A percentile compares a stretch with the other conserved stretches of the same genome.
Evolutionary conservation across 1,140 invertebrate species (phyloP).

Genomic region (Drosophila nikananu): DNA sequence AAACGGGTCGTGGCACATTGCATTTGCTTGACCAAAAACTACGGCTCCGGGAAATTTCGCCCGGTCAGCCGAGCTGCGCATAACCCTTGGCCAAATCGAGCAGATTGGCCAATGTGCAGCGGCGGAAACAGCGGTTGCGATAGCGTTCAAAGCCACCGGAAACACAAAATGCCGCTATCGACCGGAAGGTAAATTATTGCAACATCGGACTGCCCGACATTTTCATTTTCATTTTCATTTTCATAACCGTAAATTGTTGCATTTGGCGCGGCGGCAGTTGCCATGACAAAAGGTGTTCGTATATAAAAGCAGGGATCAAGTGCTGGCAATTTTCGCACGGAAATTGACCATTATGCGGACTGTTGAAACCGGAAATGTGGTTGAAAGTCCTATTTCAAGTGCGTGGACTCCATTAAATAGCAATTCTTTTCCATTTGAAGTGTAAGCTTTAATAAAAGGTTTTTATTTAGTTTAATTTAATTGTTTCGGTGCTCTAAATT

Average conservation of each 20-base stretch:
- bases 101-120: conserved; percentile 57
- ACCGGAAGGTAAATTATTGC: conserved; percentile 83
- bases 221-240: conserved; percentile 67
- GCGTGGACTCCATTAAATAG: background rate
- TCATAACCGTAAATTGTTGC: conserved; percentile 73
- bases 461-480: background rate
- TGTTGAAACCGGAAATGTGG: conserved; percentile 30
- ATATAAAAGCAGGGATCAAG: conserved; percentile 12
- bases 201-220: conserved; percentile 62
- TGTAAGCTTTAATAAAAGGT: no score
- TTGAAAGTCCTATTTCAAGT: conserved; percentile 4
- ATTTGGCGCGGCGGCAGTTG: conserved; percentile 2
- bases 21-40: conserved; percentile 50
- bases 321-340: conserved; percentile 17
- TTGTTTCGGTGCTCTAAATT: background rate
- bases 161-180: conserved; percentile 78
- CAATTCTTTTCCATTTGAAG: background rate
- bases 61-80: conserved; percentile 25
- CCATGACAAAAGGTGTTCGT: conserved; percentile 32
- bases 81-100: conserved; percentile 38
- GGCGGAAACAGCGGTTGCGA: conserved; percentile 63
- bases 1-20: conserved; percentile 63
- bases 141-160: conserved; percentile 60
- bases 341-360: conserved; percentile 28
- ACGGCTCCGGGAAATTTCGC: conserved; percentile 14